Base-by-base conservation (phyloP, 2,888 invertebrate genomes). In the Ormyrus thymus region DNA sequence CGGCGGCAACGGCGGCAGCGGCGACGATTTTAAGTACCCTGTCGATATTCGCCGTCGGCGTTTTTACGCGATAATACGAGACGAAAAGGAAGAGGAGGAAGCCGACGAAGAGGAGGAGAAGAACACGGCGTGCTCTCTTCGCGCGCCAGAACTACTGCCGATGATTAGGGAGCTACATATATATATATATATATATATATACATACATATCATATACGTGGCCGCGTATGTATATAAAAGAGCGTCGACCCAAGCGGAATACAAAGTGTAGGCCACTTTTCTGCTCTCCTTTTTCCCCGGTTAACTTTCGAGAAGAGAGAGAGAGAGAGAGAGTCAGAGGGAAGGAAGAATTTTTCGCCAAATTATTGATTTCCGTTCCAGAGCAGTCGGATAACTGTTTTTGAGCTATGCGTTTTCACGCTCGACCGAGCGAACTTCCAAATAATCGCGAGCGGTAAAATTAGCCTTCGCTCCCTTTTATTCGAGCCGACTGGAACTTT, bases 41-140 rank as follows among this genome's bases (percentile, higher is more conserved):
- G 62, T 79, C 75, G 70, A 79, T 79, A 76, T 50, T 79, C 64
- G 71, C 72, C 46, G 68, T 72, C 50, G 48, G 50, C 53, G 45
- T 77, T 11, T 77, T 75, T 9, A 7, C 59, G 15, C 77, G 79
- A 81, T 81, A 81, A 81, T 79, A 76, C 76, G 58, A 79, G 46
- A 51, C 11, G 51, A 13, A 11, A 50, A 13, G 48, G 7, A 64
- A 45, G 50, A n/a, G 8, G 15, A 62, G 45, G 43, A 65, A 3
- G 58, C 45, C 50, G 65, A 48, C 9, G 45, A 45, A 15, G 48
- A 9, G 6, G 50, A 9, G 50, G 9, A 65, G 1, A 29, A 65
- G 6, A n/a, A 29, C 45, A 45, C 43, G 5, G 61, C 61, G 10
- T 11, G 10, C 59, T 10, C 61, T 62, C 64, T 7, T 45, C 48